A percentile compares a stretch with the other conserved stretches of the same genome.
Evolutionary conservation across 2,113 vertebrate genomes (phyloP).

Genomic region (Serilophus lunatus): DNA sequence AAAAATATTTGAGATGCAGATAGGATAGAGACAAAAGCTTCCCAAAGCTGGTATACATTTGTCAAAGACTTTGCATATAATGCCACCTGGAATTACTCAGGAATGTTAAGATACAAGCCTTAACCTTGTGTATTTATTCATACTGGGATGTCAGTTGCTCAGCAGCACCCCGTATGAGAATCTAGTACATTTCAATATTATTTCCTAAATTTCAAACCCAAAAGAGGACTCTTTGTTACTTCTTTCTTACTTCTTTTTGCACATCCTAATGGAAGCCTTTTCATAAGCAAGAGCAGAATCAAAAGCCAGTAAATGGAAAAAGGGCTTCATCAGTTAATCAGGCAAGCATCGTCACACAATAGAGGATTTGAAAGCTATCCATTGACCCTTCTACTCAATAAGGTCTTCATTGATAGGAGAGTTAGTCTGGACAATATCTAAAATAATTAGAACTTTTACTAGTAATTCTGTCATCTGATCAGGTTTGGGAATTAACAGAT

Average conservation of each 20-base stretch:
- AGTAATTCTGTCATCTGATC: background rate
- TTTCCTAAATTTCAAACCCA: background rate
- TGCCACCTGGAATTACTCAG: background rate
- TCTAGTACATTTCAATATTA: background rate
- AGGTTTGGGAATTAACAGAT: background rate
- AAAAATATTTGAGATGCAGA: background rate
- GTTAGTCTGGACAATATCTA: background rate
- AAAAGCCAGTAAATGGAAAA: background rate
- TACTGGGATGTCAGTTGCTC: background rate
- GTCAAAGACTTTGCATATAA: background rate
- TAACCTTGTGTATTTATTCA: background rate
- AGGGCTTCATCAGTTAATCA: background rate
- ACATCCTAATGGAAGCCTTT: background rate
- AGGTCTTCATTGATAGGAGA: background rate
- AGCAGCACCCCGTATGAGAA: background rate
- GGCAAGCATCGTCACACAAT: background rate
- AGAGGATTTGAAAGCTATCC: background rate
- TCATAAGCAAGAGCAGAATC: background rate
- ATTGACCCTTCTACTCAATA: background rate
- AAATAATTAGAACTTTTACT: background rate
- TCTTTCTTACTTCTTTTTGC: background rate
- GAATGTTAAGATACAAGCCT: background rate
- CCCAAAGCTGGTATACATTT: background rate
- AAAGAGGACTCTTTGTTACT: background rate
- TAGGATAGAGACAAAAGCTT: background rate